Percentiles rank a stretch among this genome's conserved stretches.
phyloP scores from a whole-genome alignment of 2,888 invertebrate genomes.

The Tetheella fluctuosa region DNA sequence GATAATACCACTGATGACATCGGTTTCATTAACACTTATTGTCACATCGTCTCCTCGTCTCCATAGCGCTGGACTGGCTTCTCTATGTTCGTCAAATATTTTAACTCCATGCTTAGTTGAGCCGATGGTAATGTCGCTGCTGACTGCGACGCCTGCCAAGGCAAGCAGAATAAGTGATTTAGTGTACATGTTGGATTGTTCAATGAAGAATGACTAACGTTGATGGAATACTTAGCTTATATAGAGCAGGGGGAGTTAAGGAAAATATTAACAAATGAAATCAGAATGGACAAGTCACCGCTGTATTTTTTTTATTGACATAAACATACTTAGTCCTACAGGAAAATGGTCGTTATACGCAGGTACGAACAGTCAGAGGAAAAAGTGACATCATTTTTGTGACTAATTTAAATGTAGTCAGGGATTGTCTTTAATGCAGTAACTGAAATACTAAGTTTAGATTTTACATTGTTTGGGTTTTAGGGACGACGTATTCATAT shows the following conservation, averaged over 20 bases:
- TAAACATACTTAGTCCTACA: constrained; percentile 4
- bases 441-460: background rate
- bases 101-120: constrained; percentile 45
- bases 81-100: constrained; percentile 59
- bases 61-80: constrained; percentile 71
- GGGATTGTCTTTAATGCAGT: background rate
- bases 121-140: constrained; percentile 60
- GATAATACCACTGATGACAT: constrained; percentile 60
- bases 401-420: background rate
- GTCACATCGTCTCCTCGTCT: constrained; percentile 58
- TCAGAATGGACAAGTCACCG: background rate
- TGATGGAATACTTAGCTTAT: background rate
- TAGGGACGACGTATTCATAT: background rate
- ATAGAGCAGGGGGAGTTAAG: background rate
- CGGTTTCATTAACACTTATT: constrained; percentile 52
- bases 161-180: constrained; percentile 37
- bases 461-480: background rate
- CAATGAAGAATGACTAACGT: background rate
- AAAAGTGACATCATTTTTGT: background rate
- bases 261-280: background rate
- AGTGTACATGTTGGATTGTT: constrained; percentile 47
- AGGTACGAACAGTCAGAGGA: background rate
- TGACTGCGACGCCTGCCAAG: constrained; percentile 46
- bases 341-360: background rate
- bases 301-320: constrained; percentile 1